Conservation (phyloP, 2,113 vertebrate genomes). For the Oceanodroma tethys region DNA sequence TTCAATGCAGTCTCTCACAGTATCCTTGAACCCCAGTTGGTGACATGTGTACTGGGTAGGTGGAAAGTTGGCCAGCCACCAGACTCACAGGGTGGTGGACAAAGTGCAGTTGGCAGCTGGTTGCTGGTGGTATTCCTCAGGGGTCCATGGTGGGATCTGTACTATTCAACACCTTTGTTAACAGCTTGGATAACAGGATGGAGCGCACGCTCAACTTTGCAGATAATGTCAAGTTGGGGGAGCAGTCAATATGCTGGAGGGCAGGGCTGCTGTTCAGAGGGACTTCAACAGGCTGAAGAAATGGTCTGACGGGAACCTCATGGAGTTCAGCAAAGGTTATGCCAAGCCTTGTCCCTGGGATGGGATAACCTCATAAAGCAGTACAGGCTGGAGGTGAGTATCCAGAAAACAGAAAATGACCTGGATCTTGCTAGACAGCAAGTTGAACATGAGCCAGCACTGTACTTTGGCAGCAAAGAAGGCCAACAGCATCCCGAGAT, state of each 20-base stretch:
- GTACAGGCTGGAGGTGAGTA: neutral
- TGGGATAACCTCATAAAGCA: neutral
- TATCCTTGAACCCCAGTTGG: neutral
- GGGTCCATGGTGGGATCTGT: fast-evolving
- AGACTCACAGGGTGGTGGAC: neutral
- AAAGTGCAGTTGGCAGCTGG: neutral
- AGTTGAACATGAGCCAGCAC: neutral
- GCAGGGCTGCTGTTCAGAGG: neutral
- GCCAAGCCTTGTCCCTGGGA: neutral
- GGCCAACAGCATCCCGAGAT: too few species aligned
- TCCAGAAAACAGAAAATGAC: neutral
- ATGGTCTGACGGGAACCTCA: neutral
- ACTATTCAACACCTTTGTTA: neutral
- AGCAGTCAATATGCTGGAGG: neutral
- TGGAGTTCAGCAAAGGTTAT: neutral
- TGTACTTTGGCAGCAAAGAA: neutral
- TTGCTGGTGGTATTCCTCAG: neutral
- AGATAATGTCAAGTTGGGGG: neutral
- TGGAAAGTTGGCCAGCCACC: neutral
- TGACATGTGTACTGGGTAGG: neutral
- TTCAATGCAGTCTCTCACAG: neutral
- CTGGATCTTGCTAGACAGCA: neutral
- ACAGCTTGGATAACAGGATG: neutral
- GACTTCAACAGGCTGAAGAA: neutral
- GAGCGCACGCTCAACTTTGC: fast-evolving